Evolutionary conservation across 35 echinoderm and acorn worm species (phyloP).

Genomic region (Lytechinus variegatus): DNA sequence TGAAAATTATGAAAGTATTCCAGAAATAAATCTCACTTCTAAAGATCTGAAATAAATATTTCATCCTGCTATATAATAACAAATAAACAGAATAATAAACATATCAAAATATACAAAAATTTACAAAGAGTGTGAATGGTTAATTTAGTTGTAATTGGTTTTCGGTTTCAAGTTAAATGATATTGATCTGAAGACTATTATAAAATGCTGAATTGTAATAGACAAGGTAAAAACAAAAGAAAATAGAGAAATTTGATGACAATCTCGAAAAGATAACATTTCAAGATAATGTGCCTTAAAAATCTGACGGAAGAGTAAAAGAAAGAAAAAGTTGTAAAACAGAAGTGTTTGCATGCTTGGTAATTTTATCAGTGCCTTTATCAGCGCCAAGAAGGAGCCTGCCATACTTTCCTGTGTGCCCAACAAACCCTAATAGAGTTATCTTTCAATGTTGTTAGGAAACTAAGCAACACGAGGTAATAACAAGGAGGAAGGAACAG

Average conservation of each 20-base stretch:
- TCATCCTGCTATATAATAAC: too few relatives aligned
- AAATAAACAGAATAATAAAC: too few relatives aligned
- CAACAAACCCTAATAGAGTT: conserved; percentile 39
- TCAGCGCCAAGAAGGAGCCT: conserved; percentile 14
- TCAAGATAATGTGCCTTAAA: not conserved
- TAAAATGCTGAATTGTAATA: not conserved
- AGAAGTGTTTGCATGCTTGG: not conserved
- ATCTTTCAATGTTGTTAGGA: conserved; percentile 38
- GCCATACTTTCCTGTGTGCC: conserved; percentile 30
- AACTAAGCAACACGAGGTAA: conserved; percentile 10
- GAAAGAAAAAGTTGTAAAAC: not conserved
- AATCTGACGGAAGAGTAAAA: not conserved
- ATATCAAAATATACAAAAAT: too few relatives aligned
- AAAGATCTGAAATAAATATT: too few relatives aligned
- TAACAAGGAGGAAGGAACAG: not conserved
- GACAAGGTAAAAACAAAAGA: not conserved
- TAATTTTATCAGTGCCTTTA: not conserved
- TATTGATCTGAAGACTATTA: not conserved
- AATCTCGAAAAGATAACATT: not conserved
- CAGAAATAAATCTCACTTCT: too few relatives aligned
- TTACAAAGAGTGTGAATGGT: too few relatives aligned
- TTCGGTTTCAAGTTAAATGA: not conserved
- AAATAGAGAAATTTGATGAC: not conserved
- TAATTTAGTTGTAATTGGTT: too few relatives aligned
- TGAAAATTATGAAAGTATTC: not conserved